Evolutionary conservation across 2,888 invertebrate genomes (phyloP), one percentile per base, ranked within the genome.

Genomic region (Apamea monoglypha): DNA sequence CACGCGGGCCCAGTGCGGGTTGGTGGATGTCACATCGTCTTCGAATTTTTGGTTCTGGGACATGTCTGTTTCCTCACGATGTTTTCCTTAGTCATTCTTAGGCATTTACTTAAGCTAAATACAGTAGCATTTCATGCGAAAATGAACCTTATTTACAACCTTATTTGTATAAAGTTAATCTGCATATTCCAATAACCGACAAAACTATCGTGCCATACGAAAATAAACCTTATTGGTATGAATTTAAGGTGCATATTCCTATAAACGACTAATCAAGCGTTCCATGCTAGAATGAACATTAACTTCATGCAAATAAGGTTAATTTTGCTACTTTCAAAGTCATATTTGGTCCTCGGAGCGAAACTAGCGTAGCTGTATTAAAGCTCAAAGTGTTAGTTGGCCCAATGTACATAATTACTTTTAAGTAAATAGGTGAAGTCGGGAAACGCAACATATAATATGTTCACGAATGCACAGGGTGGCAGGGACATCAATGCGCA

Each of bases 381-480:
- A 79, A 85, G 82, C 82, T 85, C 82, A 83, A 83, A 82, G 3
- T 64, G 32, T 84, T 72, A 47, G 73, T 74, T 73, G n/a, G 74
- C 71, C 85, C 85, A 85, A 80, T 53, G 82, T 83, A 85, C 47
- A 83, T 82, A 85, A 63, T 18, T 79, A 79, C 61, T 84, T 14
- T 25, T 81, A 80, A 80, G 72, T 36, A 21, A 61, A 18, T 8
- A 10, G 40, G 40, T 10, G 21, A 53, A 73, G 86, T 81, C 83
- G 82, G 83, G 76, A 50, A n/a, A 40, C 47, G 12, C n/a, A 71
- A 70, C 25, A 21, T 69, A 29, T 16, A 10, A 50, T 59, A 67
- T 70, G 53, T 80, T 74, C 50, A 78, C 36, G 16, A 68, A 32
- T 56, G 29, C 83, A 25, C 21, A 25, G 25, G 10, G 3, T 10